Conservation (phyloP, 2,113 vertebrate genomes). For the Nycticorax nycticorax region DNA sequence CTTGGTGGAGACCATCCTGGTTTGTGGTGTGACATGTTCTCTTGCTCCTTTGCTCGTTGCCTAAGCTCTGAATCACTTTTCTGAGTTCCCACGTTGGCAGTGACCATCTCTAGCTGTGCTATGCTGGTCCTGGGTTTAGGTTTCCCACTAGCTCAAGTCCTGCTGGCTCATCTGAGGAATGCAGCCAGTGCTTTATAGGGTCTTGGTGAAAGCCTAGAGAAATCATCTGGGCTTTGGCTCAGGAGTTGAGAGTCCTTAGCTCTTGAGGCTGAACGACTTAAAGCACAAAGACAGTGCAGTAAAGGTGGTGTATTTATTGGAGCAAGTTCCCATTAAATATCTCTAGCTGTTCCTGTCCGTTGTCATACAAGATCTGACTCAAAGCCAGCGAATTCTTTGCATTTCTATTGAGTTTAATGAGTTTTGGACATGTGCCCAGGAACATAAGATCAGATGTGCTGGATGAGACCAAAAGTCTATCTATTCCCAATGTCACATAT, state of each 20-base stretch:
- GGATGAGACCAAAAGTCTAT: constrained; percentile 1
- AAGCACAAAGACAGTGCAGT: background rate
- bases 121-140: background rate
- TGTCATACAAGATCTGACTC: constrained; percentile 10
- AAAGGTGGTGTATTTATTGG: background rate
- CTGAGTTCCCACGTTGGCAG: background rate
- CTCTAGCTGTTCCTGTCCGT: background rate
- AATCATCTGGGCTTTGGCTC: background rate
- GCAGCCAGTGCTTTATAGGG: background rate
- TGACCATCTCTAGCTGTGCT: background rate
- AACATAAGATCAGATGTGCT: constrained; percentile 38
- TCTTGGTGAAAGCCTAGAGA: background rate
- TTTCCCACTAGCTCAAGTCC: background rate
- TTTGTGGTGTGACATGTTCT: background rate
- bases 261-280: background rate
- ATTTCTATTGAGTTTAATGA: constrained; percentile 34
- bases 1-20: background rate
- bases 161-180: background rate
- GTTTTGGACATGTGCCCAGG: constrained; percentile 2
- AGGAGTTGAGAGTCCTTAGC: background rate
- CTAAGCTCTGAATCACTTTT: background rate
- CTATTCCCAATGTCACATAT: constrained; percentile 3
- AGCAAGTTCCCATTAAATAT: background rate
- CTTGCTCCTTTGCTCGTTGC: background rate
- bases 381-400: constrained; percentile 21